Base-by-base conservation (phyloP, 2,888 invertebrate genomes). In the Acholoe squamosa region DNA sequence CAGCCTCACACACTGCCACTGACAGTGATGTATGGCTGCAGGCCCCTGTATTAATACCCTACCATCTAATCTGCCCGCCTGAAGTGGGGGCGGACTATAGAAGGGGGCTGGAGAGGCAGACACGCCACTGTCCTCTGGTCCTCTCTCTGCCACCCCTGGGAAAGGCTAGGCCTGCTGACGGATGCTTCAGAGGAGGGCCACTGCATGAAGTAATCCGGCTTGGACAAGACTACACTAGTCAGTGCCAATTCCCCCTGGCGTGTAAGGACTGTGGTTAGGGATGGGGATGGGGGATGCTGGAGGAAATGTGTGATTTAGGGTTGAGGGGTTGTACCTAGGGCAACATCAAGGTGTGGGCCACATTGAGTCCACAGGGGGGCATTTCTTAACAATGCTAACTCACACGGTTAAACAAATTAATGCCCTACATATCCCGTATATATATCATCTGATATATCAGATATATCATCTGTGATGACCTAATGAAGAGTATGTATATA, bases 11-110 rank as follows among this genome's bases (percentile, higher is more conserved):
- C 61, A 61, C 61, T 19, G 61, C 22, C 61, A 19, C 61, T 61
- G 61, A 61, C 61, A 61, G 61, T 61, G 61, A 61, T 61, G 61
- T 19, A 61, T 61, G 61, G n/a, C 61, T n/a, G 61, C 22, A 19
- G 61, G 61, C 1, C 22, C n/a, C 61, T 3, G n/a, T 61, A 61
- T 61, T 61, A 61, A 61, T 61, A 61, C 61, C 61, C 61, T 3
- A n/a, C 61, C 61, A n/a, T 61, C 61, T 61, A 19, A 61, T 61
- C 61, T 61, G 61, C 3, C 61, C 61, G 61, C 61, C 61, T 10
- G 43, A 43, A 10, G 43, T 43, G 43, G 43, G n/a, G 43, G 43
- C 43, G 43, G 43, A 10, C 5, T 43, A 43, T 43, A 43, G 43
- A 43, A 10, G 43, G 5, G 43, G 43, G 43, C 43, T 43, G 43